Base-by-base conservation (phyloP, 2,113 vertebrate species). In the Oceanodroma tethys region DNA sequence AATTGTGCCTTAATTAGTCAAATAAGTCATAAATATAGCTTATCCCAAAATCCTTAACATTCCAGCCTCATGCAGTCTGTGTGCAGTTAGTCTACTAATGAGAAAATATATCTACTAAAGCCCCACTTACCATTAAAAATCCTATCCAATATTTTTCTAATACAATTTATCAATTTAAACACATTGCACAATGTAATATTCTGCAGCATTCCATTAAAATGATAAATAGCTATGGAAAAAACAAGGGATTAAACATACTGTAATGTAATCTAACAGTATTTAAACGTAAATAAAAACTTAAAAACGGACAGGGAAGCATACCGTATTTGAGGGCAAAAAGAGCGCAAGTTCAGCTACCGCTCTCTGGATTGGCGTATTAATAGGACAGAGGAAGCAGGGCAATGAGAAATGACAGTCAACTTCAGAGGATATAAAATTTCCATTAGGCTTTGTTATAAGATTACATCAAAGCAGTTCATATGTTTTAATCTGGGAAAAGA, bases 91-190 rank as follows among this genome's bases (percentile, higher is more conserved):
- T 97, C 97, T 93, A 56, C 98, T 98, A 98, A 98, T 98, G 98
- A 98, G 98, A 97, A 98, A 98, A 98, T 98, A 98, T 98, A 98
- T 98, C 98, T 97, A 97, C 94, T 95, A 95, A 98, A 98, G 97
- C 88, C 96, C 95, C 96, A 97, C 97, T 98, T 98, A 97, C 98
- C 96, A 98, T 98, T 98, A 98, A 98, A 98, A 98, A 97, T 93
- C 97, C 95, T 72, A 98, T 95, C 95, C 97, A 95, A 97, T 98
- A 97, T 97, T 97, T 98, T 97, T 90, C 98, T 97, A 98, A 98
- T 98, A 97, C 96, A 98, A 98, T 98, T 98, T 98, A 98, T 98
- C 98, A 98, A 97, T 98, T 98, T 97, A 98, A 98, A 97, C 98
- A 98, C 97, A 95, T 97, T 97, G 98, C 96, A 97, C 98, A 98